These are phyloP conservation scores for Cervus canadensis DNA, from an alignment of 2,113 vertebrate species.

Conservation along the genomic window DNA sequence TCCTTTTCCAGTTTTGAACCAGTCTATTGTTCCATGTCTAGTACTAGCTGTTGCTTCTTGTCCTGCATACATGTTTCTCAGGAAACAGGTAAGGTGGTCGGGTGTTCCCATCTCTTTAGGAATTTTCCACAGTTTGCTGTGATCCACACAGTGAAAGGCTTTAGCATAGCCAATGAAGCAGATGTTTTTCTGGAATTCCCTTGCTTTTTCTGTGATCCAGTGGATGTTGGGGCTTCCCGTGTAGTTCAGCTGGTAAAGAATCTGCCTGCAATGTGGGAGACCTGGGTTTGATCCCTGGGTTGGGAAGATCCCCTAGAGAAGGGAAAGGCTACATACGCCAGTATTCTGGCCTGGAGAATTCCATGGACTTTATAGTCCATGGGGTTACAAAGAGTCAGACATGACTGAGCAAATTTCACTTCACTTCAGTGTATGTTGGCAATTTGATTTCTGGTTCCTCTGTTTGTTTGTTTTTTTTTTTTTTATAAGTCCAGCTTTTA, in stretches of 20 bases:
- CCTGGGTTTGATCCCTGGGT: not conserved
- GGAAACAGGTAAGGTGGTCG: not conserved
- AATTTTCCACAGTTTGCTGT: not conserved
- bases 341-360: not conserved
- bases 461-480: no score
- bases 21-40: not conserved
- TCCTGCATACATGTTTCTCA: not conserved
- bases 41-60: not conserved
- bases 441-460: not conserved
- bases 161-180: not conserved
- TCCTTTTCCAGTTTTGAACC: not conserved
- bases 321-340: not conserved
- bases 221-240: not conserved
- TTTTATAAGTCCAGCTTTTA: not conserved
- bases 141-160: not conserved
- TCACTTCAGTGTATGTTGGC: not conserved
- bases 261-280: not conserved
- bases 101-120: not conserved
- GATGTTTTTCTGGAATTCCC: not conserved
- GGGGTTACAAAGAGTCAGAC: accelerated
- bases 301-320: not conserved
- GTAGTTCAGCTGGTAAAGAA: not conserved
- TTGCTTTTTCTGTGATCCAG: not conserved
- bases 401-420: not conserved
- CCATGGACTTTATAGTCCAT: not conserved